Evolutionary conservation across 1,140 invertebrate genomes (phyloP).

Genomic region (Brachionus asplanchnoidis): DNA sequence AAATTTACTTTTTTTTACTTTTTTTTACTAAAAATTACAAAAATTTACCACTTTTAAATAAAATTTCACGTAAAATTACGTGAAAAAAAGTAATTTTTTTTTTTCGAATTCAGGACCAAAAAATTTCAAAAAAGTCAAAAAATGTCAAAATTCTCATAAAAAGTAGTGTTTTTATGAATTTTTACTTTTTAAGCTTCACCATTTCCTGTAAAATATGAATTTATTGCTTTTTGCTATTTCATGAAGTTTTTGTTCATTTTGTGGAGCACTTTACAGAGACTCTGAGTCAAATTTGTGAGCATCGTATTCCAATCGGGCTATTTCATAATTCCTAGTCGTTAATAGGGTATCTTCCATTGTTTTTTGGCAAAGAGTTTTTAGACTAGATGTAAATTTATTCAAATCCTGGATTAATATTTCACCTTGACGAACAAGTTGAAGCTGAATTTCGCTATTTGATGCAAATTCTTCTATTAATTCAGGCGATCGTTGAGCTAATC

Average conservation of each 20-base stretch:
- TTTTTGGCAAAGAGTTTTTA: constrained; percentile 89
- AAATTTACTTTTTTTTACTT: no score
- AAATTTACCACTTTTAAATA: no score
- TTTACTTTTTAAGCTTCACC: constrained; percentile 76
- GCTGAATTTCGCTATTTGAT: constrained; percentile 89
- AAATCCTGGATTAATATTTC: constrained; percentile 80
- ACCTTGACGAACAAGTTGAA: constrained; percentile 85
- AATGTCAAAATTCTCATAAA: no score
- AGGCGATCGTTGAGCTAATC: constrained; percentile 85
- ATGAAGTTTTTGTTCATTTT: constrained; percentile 25
- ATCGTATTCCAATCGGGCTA: constrained; percentile 88
- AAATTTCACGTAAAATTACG: no score
- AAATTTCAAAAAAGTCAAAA: no score
- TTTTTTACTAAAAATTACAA: no score
- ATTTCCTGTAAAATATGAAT: constrained; percentile 92
- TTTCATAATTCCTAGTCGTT: constrained; percentile 86
- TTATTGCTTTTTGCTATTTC: constrained; percentile 78
- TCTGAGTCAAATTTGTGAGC: constrained; percentile 89
- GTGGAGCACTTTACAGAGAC: constrained; percentile 55
- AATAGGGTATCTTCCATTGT: constrained; percentile 92
- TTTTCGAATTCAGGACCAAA: no score
- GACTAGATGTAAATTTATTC: constrained; percentile 89
- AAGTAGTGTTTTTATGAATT: no score
- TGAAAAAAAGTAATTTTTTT: no score
- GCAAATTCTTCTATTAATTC: constrained; percentile 89